phyloP scores from a whole-genome alignment of 23 tunicate genomes.

The Trididemnum miniatum region DNA sequence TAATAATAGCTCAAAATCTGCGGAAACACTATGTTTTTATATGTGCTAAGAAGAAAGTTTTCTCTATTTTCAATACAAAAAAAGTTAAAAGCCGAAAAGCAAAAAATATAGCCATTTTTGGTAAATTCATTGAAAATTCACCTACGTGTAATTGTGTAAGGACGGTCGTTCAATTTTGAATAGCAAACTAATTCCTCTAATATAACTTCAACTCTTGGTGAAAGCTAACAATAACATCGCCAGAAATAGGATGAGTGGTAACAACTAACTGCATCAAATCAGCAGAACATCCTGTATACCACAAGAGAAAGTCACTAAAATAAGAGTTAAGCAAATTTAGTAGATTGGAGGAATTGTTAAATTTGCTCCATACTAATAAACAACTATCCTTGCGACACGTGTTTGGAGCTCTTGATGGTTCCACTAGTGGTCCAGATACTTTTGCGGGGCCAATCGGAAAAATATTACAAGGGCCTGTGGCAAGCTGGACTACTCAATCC shows the following conservation, averaged over 20 bases:
- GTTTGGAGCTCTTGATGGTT: slow-evolving; percentile 15
- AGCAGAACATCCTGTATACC: neutral
- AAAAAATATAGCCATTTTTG: neutral
- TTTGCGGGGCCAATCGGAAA: slow-evolving; percentile 38
- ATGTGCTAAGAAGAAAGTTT: neutral
- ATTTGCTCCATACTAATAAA: neutral
- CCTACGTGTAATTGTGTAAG: neutral
- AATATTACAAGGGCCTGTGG: neutral
- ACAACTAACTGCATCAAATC: neutral
- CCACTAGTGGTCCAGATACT: slow-evolving; percentile 25
- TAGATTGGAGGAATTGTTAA: slow-evolving; percentile 1
- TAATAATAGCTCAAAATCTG: neutral
- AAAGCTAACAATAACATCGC: neutral
- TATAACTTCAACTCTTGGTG: neutral
- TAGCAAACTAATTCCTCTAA: neutral
- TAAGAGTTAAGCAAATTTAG: neutral
- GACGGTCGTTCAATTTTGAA: neutral
- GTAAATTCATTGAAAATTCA: neutral
- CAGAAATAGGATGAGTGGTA: neutral
- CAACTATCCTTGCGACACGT: slow-evolving; percentile 27
- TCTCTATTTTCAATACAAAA: neutral
- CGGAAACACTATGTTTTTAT: neutral
- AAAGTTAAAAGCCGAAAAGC: neutral
- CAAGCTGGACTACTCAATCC: neutral
- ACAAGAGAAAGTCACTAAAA: neutral